Evolutionary conservation across 1,140 invertebrate species (phyloP), one percentile per base, ranked within the genome.

Genomic region (Yoshiicerus persimilis): DNA sequence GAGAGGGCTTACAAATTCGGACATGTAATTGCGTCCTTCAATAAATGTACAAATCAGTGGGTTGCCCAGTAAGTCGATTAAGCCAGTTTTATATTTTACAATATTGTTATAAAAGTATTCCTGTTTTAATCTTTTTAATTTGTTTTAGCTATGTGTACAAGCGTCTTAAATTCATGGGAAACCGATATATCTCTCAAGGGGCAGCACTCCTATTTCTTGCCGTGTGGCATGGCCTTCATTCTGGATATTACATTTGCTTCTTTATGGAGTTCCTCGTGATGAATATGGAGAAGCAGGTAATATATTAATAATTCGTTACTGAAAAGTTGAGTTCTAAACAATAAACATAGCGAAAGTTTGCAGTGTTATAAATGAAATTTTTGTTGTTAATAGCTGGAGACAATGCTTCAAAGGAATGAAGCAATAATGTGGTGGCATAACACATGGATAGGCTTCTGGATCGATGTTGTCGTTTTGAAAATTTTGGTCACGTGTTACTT

Each of bases 21-120:
- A 86, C 95, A 97, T 91, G 96, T 97, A 91, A 97, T 98, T 77
- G 93, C 95, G 87, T 96, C 96, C 13, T 99, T 99, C 92, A 99
- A 99, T 92, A 96, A 96, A 77, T 98, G 98, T 91, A 99, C 98
- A 0, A 99, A 99, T 93, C 93, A 95, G 32, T 99, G 98, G 96
- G 96, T 97, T 77, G 95, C 95, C 0, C 95, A 97, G 93, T 98
- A 92, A 93, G 93, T 92, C 66, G 16, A 62, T 83, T 4, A 41
- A 86, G 32, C 36, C 0, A 84, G 39, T 75, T 30, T 70, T 70
- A 32, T 32, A 70, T 30, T 2, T 70, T 27, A 8, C 10, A 30
- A 4, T 1, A 62, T 30, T 88, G 41, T 8, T 36, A 75, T 2
- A 10, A 30, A 66, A 11, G 13, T 66, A 30, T 66, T 30, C 0